Evolutionary conservation across 2,888 invertebrate species (phyloP).

Genomic region (Odontocerum albicorne): DNA sequence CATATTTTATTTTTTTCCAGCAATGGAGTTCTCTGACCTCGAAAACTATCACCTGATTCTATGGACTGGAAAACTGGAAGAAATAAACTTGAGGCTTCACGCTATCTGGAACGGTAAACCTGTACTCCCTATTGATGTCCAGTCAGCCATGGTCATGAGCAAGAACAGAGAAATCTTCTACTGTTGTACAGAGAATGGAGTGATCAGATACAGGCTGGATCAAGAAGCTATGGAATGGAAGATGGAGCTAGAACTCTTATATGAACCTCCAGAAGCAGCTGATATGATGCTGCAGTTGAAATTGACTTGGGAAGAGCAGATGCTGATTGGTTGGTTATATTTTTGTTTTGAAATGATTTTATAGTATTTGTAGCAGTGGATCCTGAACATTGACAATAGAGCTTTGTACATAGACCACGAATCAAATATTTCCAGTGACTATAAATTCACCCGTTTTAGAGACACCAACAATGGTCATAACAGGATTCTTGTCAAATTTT

Average conservation of each 20-base stretch:
- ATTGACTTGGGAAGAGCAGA: conserved; percentile 77
- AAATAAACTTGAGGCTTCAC: conserved; percentile 69
- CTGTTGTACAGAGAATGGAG: conserved; percentile 58
- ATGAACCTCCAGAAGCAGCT: conserved; percentile 69
- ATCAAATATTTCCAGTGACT: no score
- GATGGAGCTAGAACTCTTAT: conserved; percentile 61
- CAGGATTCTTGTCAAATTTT: no score
- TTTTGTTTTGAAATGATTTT: neutral
- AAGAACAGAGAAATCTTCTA: conserved; percentile 68
- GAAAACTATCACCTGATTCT: conserved; percentile 72
- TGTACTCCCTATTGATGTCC: conserved; percentile 60
- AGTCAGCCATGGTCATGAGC: conserved; percentile 70
- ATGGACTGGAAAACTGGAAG: conserved; percentile 83
- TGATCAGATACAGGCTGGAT: conserved; percentile 39
- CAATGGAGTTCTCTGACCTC: conserved; percentile 71
- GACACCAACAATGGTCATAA: no score
- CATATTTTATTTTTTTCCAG: conserved; percentile 45
- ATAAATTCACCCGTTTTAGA: no score
- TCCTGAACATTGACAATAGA: no score
- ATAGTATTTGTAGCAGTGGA: no score
- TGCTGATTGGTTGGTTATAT: conserved; percentile 66
- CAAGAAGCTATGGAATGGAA: conserved; percentile 64
- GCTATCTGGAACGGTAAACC: conserved; percentile 58
- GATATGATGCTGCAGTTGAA: conserved; percentile 82
- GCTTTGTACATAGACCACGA: no score